Evolutionary conservation across 2,113 vertebrate species (phyloP).

Genomic region (Cinclus mexicanus): DNA sequence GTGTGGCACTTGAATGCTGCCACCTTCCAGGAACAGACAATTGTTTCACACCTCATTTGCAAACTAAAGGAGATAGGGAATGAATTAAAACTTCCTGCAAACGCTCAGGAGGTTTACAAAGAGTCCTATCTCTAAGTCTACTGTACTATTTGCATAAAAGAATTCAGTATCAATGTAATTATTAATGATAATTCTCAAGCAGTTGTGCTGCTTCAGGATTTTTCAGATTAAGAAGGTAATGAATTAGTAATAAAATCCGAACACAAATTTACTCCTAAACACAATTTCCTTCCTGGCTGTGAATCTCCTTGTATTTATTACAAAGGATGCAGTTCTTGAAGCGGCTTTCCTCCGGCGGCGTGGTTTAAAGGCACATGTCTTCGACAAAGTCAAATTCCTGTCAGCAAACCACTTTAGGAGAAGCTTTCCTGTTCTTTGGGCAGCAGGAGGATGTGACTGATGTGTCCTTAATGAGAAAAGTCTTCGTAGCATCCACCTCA

Average conservation of each 20-base stretch:
- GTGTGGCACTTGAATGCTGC: constrained; percentile 13
- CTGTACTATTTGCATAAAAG: constrained; percentile 65
- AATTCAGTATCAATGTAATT: constrained; percentile 68
- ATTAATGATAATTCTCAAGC: constrained; percentile 69
- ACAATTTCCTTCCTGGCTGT: constrained; percentile 52
- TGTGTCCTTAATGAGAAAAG: not conserved
- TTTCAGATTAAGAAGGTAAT: constrained; percentile 69
- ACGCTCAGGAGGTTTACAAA: constrained; percentile 65
- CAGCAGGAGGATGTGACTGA: not conserved
- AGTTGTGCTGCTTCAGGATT: constrained; percentile 71
- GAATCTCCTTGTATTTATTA: constrained; percentile 37
- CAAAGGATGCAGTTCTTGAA: constrained; percentile 1
- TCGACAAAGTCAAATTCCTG: not conserved
- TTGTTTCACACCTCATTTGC: constrained; percentile 70
- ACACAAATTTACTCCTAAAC: constrained; percentile 59
- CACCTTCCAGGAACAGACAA: constrained; percentile 54
- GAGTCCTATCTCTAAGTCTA: constrained; percentile 66
- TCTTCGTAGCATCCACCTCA: not conserved
- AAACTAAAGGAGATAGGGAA: constrained; percentile 67
- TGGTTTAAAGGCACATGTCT: not conserved
- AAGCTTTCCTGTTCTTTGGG: not conserved
- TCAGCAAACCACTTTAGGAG: not conserved
- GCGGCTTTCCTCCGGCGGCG: not conserved
- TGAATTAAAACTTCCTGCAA: constrained; percentile 71
- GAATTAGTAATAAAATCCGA: constrained; percentile 72